phyloP scores from a whole-genome alignment of 92 coral and sea anemone genomes.

The Metridium senile region DNA sequence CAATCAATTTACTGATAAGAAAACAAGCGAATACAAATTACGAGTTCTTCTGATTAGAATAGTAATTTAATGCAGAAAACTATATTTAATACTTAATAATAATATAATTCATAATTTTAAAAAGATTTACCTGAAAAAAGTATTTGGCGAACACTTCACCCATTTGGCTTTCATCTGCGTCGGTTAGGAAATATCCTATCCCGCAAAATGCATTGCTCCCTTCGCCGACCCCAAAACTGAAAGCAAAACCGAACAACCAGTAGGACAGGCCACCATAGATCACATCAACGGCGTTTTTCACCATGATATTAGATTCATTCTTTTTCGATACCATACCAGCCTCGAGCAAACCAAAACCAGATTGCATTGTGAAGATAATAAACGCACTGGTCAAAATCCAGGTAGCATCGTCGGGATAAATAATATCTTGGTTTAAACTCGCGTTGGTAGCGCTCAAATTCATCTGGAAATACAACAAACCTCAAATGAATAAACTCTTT shows the following conservation, averaged over 20 bases:
- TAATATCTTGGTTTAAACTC: no score
- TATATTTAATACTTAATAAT: no score
- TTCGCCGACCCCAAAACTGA: slow-evolving; percentile 68
- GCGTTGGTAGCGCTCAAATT: no score
- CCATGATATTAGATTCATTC: slow-evolving; percentile 85
- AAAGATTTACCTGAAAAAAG: slow-evolving; percentile 65
- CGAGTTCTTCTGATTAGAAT: no score
- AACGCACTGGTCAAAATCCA: slow-evolving; percentile 96
- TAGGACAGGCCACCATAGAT: slow-evolving; percentile 79
- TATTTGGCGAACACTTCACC: slow-evolving; percentile 79
- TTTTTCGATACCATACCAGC: slow-evolving; percentile 85
- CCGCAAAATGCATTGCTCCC: slow-evolving; percentile 70
- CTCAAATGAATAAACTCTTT: no score
- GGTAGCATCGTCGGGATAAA: slow-evolving; percentile 87
- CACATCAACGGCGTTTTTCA: slow-evolving; percentile 77
- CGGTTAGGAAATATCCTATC: slow-evolving; percentile 63
- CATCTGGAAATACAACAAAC: no score
- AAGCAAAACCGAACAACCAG: slow-evolving; percentile 85
- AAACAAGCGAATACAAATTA: no score
- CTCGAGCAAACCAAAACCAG: slow-evolving; percentile 92
- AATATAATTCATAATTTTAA: no score
- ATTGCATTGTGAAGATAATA: slow-evolving; percentile 96
- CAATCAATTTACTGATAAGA: no score
- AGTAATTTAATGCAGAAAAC: no score
- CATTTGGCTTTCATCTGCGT: slow-evolving; percentile 67